phyloP scores from a whole-genome alignment of 2,888 invertebrate species.

The Pterobdella sp. region DNA sequence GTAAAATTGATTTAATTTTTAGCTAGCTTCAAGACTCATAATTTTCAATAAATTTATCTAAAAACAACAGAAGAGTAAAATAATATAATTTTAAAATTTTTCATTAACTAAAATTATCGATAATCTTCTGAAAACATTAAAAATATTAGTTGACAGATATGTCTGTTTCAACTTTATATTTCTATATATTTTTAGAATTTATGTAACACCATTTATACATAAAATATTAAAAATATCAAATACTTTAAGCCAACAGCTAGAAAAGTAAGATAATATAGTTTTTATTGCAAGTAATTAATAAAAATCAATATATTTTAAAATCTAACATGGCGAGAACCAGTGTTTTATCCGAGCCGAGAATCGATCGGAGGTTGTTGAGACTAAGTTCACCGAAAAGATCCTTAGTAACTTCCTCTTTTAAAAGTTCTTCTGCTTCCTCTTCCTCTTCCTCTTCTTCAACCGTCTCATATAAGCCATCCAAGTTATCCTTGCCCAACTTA shows the following conservation, averaged over 20 bases:
- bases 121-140: background rate
- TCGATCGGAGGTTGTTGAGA: background rate
- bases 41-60: background rate
- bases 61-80: too few species aligned
- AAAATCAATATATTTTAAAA: conserved; percentile 45
- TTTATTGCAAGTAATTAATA: background rate
- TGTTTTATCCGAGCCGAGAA: background rate
- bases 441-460: conserved; percentile 26
- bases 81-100: too few species aligned
- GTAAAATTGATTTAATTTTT: background rate
- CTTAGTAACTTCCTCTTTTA: background rate
- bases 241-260: too few species aligned
- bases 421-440: conserved; percentile 23
- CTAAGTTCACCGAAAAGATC: conserved; percentile 10
- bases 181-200: too few species aligned
- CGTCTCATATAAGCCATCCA: background rate
- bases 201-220: too few species aligned
- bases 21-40: background rate
- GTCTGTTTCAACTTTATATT: too few species aligned
- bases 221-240: too few species aligned
- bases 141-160: too few species aligned
- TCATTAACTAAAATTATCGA: too few species aligned
- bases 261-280: too few species aligned
- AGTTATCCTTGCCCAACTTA: background rate
- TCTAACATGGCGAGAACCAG: conserved; percentile 40